phyloP scores from a whole-genome alignment of 2,888 invertebrate species.

The Thelaira solivaga region DNA sequence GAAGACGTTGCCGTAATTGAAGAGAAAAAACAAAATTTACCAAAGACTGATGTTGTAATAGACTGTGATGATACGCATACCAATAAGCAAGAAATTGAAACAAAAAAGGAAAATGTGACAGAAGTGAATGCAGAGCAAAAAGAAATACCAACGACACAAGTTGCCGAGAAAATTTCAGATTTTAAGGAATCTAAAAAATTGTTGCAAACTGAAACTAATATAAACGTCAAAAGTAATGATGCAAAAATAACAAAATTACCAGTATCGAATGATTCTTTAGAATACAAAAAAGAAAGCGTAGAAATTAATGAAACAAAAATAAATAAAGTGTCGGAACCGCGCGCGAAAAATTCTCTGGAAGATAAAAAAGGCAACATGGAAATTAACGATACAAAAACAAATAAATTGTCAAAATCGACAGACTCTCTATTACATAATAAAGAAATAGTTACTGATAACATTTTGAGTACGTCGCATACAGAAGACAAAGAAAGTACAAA shows the following conservation, averaged over 20 bases:
- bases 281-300: not conserved
- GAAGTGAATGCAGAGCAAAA: not conserved
- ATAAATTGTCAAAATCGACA: not conserved
- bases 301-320: not conserved
- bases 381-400: not conserved
- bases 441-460: not conserved
- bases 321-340: not conserved
- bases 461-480: not conserved
- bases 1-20: slow-evolving; percentile 1
- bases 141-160: not conserved
- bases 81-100: not conserved
- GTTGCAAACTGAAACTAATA: not conserved
- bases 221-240: not conserved
- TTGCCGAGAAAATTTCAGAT: not conserved
- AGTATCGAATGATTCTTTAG: no score
- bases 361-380: not conserved
- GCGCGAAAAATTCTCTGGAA: no score
- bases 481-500: not conserved
- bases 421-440: not conserved
- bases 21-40: slow-evolving; percentile 5
- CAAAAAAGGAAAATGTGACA: not conserved
- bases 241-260: not conserved
- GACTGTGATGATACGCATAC: slow-evolving; percentile 16
- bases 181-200: not conserved
- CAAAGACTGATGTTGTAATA: slow-evolving; percentile 36